phyloP scores from a whole-genome alignment of 2,888 invertebrate genomes.

The Argyra leucocephala region DNA sequence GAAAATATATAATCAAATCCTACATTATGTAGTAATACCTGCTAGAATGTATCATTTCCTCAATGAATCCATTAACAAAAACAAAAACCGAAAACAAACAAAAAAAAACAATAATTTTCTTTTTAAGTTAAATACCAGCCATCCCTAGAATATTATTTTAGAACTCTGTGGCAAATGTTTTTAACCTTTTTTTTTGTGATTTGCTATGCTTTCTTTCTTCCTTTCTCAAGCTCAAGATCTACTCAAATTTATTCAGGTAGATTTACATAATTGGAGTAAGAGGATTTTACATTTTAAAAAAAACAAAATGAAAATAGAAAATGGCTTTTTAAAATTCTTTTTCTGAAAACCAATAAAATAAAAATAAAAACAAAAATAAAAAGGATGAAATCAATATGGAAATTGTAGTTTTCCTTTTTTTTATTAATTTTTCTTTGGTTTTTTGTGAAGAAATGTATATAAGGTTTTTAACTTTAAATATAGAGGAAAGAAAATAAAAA shows the following conservation, averaged over 20 bases:
- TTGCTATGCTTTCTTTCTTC: too few species aligned
- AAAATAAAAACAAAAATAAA: too few species aligned
- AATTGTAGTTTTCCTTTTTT: too few species aligned
- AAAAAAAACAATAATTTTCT: too few species aligned
- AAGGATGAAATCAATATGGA: too few species aligned
- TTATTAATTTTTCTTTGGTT: too few species aligned
- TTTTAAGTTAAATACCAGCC: too few species aligned
- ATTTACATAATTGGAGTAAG: conserved; percentile 3
- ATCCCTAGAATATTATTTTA: not conserved
- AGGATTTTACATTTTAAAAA: not conserved
- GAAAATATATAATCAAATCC: not conserved
- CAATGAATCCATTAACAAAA: not conserved
- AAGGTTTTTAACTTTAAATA: too few species aligned
- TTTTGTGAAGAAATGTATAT: too few species aligned
- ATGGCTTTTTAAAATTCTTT: not conserved
- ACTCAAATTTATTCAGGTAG: not conserved
- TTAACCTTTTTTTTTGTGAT: not conserved
- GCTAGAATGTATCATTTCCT: not conserved
- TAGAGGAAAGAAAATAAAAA: too few species aligned
- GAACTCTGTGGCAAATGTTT: not conserved
- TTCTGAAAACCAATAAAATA: too few species aligned
- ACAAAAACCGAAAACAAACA: not conserved
- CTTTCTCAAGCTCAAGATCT: not conserved
- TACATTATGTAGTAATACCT: not conserved
- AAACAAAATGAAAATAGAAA: not conserved